Base-by-base conservation (phyloP, 2,888 invertebrate genomes). In the Athrips mouffetella region DNA sequence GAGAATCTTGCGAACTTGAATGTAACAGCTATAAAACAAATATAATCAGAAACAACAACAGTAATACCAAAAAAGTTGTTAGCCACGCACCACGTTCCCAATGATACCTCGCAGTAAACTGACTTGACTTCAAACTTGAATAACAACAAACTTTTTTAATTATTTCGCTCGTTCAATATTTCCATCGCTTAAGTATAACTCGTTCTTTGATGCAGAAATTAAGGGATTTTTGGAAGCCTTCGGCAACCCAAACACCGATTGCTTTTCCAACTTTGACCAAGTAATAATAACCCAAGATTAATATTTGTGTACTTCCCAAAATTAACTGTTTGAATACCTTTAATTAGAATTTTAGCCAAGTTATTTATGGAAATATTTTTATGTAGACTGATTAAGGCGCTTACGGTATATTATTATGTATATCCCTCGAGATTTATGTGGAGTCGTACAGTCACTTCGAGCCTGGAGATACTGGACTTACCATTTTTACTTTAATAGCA, bases 1-100 rank as follows among this genome's bases (percentile, higher is more conserved):
- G 23, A 51, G 45, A 51, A 47, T 50, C 49, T 53, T 48, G 49
- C 23, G 35, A 53, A 51, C 35, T 49, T 40, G 30, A 41, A 37
- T 37, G 42, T 39, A 50, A 55, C 42, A 49, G 39, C 4, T 20
- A 40, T 40, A 40, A 41, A 33, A 33, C 33, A 33, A 33, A 27
- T 13, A 42, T 27, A 42, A 42, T 25, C 42, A 45, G 21, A 30
- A 4, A 21, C 15, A 23, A 27, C 18, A 35, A 45, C 33, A 23
- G 33, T 15, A 33, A 45, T 33, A 21, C 10, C 18, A 31, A 42
- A 42, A 29, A 20, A 20, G 20, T 18, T 18, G n/a, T 21, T 7
- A 27, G n/a, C 21, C 16, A n/a, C 39, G 23, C 6, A n/a, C 11
- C 3, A 15, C 15, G 42, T 15, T 25, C 42, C 7, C 20, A 30